Evolutionary conservation across 2,797 vertebrate species (phyloP), one percentile per base, ranked within the genome.

Genomic region (Bovichtus diacanthus): DNA sequence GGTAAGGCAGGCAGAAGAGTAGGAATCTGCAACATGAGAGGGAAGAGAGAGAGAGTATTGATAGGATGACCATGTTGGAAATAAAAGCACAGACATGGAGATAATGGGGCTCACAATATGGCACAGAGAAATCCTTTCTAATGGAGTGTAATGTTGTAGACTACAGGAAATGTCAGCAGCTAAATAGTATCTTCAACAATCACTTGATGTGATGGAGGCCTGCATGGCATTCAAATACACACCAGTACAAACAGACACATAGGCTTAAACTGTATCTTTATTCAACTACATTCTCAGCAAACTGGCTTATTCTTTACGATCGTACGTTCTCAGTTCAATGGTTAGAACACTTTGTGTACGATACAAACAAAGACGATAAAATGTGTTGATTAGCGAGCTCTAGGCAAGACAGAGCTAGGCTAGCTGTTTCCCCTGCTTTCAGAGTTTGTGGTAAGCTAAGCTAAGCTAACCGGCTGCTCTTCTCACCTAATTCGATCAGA

Each of bases 161-260:
- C n/a, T n/a, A 27, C 34, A 55, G 64, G 50, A 83, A 76, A 76
- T 75, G 71, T 81, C 68, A 79, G 47, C 51, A 49, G 62, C 61
- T 53, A 62, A 58, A 1, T 46, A 9, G 16, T 72, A 56, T 69
- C 31, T 51, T 70, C 58, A 62, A 47, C 47, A 73, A 81, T 74
- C 34, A 77, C 60, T 55, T 53, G 12, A 73, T 59, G 23, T 29
- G 31, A 6, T 68, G 51, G 53, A 39, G 44, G 18, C 31, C 27
- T 34, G 47, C 23, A 46, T 29, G 27, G 41, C 41, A 19, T 79
- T 80, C 43, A 84, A 65, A 82, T 47, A 50, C 38, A 47, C n/a
- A 16, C 29, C 19, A 0, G 4, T 29, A n/a, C 38, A 56, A 59
- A 74, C 31, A 53, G 8, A 41, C 67, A 44, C 15, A 47, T 12